These are phyloP conservation scores for Ceratotherium simum DNA, from an alignment of 2,113 vertebrate species.

Conservation along the genomic window DNA sequence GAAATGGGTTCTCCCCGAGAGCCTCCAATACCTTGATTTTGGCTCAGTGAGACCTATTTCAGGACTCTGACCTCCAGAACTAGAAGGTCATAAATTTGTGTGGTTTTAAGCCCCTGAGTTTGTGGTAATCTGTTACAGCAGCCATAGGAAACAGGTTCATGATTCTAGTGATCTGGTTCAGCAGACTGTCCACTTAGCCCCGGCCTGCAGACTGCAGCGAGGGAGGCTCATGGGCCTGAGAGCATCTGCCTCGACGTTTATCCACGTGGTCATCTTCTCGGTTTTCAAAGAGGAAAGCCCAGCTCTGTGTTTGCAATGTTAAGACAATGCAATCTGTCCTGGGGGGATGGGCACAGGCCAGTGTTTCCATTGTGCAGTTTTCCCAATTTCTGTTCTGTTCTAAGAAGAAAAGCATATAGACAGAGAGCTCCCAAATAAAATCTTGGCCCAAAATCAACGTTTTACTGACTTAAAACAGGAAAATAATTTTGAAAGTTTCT, in stretches of 20 bases:
- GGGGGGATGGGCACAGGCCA: neutral
- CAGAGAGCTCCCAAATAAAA: conserved; percentile 55
- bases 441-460: conserved; percentile 39
- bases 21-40: neutral
- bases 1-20: accelerated
- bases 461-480: conserved; percentile 64
- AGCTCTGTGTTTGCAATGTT: neutral
- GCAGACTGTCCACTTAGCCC: accelerated
- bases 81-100: neutral
- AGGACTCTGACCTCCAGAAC: neutral
- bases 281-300: conserved; percentile 31
- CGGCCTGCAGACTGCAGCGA: neutral
- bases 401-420: conserved; percentile 63
- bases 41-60: neutral
- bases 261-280: accelerated
- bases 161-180: neutral
- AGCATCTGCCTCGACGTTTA: neutral
- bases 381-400: conserved; percentile 51
- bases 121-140: neutral
- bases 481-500: conserved; percentile 53
- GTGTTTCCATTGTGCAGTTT: conserved; percentile 41
- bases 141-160: no score
- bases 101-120: neutral
- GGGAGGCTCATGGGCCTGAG: neutral
- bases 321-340: neutral